Percentiles rank a stretch among this genome's conserved stretches.
Conservation (phyloP, 2,797 vertebrate species). For the Tragopan temminckii region DNA sequence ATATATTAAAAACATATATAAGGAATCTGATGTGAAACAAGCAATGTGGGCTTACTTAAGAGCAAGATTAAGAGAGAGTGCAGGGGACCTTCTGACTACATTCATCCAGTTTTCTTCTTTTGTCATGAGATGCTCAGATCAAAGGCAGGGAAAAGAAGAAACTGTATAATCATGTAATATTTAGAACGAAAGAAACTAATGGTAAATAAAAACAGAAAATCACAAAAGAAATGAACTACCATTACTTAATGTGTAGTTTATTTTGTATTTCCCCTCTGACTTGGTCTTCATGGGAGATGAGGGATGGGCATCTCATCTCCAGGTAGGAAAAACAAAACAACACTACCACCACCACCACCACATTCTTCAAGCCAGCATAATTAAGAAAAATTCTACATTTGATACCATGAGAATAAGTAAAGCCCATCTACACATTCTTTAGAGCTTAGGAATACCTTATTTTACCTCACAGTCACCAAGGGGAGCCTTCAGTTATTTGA, state of each 20-base stretch:
- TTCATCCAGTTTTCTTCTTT: background rate
- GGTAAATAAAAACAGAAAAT: background rate
- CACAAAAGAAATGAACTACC: background rate
- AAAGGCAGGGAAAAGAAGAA: background rate
- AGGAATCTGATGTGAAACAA: background rate
- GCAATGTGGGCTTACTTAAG: background rate
- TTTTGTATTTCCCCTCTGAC: background rate
- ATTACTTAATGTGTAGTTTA: background rate
- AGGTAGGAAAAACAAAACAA: background rate
- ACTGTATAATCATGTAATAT: background rate
- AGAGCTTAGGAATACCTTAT: background rate
- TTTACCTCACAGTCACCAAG: background rate
- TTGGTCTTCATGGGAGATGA: background rate
- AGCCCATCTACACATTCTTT: background rate
- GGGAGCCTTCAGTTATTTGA: background rate
- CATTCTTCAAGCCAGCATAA: background rate
- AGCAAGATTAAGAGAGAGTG: background rate
- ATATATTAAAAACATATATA: background rate
- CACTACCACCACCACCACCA: accelerated
- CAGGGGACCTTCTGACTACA: background rate
- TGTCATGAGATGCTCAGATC: background rate
- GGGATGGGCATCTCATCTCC: background rate
- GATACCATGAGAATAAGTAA: background rate
- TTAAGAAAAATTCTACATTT: background rate
- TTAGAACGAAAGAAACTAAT: background rate